Base-by-base conservation (phyloP, 2,888 invertebrate genomes). In the Ypsolopha sequella region DNA sequence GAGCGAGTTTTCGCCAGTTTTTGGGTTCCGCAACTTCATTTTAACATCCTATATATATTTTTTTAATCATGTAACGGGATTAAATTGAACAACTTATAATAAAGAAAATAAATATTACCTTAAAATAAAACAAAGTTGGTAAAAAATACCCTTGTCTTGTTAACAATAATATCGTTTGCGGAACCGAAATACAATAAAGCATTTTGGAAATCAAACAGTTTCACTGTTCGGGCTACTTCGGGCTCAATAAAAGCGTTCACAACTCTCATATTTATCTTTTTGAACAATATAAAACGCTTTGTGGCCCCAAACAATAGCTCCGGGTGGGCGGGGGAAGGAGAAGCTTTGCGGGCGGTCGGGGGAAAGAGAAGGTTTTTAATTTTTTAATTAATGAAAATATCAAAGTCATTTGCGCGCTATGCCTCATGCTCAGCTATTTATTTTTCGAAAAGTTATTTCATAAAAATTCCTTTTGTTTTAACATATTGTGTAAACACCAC, bases 301-400 rank as follows among this genome's bases (percentile, higher is more conserved):
- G 80, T 80, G 72, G 66, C 63, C 64, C 59, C 58, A 66, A 73
- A 80, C 76, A 80, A 80, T 78, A 60, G 71, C 71, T 61, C 64
- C 60, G 60, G 68, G 66, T 59, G 55, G 63, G 58, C 52, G 55
- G 61, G n/a, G 56, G 65, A 65, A 60, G 66, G 65, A 72, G 80
- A 80, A 82, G 85, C 86, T 82, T 80, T 82, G n/a, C n/a, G n/a
- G n/a, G n/a, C n/a, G n/a, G n/a, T n/a, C n/a, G n/a, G n/a, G n/a
- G 56, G 65, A 65, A 60, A 66, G 65, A 72, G 80, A 80, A 82
- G 85, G 85, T 82, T 80, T 82, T 85, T 84, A 85, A 80, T 84
- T 87, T 87, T 87, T 87, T 87, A 87, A 87, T 87, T 86, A 87
- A 86, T 72, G 76, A 79, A 86, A 87, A 87, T 84, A 86, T 86